phyloP scores from a whole-genome alignment of 2,113 vertebrate genomes.

The Scalopus aquaticus region DNA sequence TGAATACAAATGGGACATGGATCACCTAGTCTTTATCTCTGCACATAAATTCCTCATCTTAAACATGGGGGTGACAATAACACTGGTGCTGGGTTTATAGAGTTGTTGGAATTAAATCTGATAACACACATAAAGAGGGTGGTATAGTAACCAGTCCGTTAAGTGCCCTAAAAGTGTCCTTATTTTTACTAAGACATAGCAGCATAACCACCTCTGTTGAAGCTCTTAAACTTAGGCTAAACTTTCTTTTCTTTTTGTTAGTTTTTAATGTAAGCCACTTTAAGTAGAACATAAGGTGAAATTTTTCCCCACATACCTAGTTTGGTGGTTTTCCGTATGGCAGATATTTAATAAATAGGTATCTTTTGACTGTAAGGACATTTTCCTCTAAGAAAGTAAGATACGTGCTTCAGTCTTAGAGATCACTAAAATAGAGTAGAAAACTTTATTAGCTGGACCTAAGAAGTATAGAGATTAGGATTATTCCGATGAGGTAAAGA shows the following conservation, averaged over 20 bases:
- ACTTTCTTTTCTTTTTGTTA: background rate
- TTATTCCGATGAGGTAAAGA: background rate
- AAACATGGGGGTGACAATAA: background rate
- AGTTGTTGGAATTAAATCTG: background rate
- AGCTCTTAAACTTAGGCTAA: background rate
- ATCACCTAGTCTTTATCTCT: background rate
- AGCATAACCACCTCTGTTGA: background rate
- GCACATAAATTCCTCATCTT: background rate
- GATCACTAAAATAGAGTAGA: background rate
- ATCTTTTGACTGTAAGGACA: background rate
- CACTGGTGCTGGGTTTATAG: background rate
- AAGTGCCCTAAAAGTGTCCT: background rate
- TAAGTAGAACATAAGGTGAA: background rate
- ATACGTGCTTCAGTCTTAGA: background rate
- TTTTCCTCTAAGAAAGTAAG: slow-evolving; percentile 11
- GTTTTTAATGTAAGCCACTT: background rate
- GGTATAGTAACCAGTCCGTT: background rate
- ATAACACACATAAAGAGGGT: background rate
- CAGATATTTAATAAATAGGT: background rate
- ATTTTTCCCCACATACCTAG: background rate
- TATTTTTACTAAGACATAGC: background rate
- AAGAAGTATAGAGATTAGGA: background rate
- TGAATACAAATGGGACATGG: background rate
- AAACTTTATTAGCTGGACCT: background rate
- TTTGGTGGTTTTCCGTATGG: background rate